Percentiles rank a stretch among this genome's conserved stretches.
phyloP scores from a whole-genome alignment of 2,113 vertebrate genomes.

The Gnathochromis pfefferi region DNA sequence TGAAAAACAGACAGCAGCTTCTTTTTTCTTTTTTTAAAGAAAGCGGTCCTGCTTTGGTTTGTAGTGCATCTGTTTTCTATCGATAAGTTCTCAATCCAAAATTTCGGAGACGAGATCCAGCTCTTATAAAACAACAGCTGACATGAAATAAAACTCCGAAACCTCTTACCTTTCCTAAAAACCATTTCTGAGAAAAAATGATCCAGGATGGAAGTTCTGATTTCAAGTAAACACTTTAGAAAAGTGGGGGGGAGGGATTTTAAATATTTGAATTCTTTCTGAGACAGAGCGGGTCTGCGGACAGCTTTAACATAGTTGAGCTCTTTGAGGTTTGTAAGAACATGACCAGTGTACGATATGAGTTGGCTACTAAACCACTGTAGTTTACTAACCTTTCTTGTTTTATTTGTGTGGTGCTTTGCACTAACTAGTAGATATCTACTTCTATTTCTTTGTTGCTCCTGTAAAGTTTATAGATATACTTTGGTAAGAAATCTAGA shows the following conservation, averaged over 20 bases:
- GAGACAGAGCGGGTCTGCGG: background rate
- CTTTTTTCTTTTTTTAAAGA: background rate
- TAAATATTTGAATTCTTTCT: background rate
- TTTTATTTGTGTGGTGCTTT: background rate
- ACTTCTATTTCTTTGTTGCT: background rate
- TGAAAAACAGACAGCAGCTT: background rate
- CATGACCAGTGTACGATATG: background rate
- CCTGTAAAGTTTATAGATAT: background rate
- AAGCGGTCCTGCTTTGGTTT: background rate
- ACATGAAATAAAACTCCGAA: background rate
- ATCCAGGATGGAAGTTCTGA: background rate
- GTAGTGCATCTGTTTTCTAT: background rate
- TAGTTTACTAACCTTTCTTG: background rate
- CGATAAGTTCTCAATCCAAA: background rate
- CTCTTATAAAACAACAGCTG: background rate
- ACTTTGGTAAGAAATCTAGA: background rate
- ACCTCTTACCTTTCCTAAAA: background rate
- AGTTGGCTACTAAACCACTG: background rate
- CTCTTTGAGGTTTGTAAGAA: background rate
- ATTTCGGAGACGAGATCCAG: background rate
- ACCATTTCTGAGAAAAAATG: background rate
- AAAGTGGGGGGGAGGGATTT: background rate
- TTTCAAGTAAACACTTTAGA: background rate
- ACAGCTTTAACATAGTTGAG: background rate
- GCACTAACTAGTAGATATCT: background rate